Evolutionary conservation across 2,888 invertebrate species (phyloP).

Genomic region (Brenthis daphne): DNA sequence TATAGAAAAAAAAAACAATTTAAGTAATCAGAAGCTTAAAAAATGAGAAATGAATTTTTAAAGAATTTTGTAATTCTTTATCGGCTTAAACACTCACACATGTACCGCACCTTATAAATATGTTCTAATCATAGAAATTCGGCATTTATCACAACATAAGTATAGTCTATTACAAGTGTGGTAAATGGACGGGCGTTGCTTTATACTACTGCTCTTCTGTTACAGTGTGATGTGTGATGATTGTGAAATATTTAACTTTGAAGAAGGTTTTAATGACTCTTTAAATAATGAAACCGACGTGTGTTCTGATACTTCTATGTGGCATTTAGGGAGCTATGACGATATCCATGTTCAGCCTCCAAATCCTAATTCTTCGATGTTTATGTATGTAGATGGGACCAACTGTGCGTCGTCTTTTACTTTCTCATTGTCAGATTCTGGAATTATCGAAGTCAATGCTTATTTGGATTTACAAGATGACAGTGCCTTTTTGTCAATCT

Average conservation of each 20-base stretch:
- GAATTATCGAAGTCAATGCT: constrained; percentile 53
- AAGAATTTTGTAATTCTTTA: constrained; percentile 11
- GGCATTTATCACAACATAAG: constrained; percentile 41
- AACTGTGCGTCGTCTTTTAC: constrained; percentile 46
- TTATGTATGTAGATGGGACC: constrained; percentile 44
- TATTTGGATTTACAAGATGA: constrained; percentile 46
- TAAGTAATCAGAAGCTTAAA: constrained; percentile 2
- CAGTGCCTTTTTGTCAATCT: constrained; percentile 49
- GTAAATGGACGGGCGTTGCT: constrained; percentile 16
- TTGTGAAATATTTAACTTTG: constrained; percentile 55
- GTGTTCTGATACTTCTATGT: constrained; percentile 46
- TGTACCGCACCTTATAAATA: constrained; percentile 37
- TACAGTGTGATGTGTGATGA: constrained; percentile 32
- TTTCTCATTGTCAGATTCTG: constrained; percentile 49
- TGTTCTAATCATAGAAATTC: constrained; percentile 40
- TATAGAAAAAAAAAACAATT: no score
- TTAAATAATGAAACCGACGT: constrained; percentile 39
- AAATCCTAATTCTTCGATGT: constrained; percentile 45
- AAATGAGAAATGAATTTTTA: not conserved
- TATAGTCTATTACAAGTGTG: constrained; percentile 33
- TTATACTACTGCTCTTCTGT: constrained; percentile 24
- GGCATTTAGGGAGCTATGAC: constrained; percentile 50
- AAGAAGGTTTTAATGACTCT: constrained; percentile 46
- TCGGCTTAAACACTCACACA: constrained; percentile 19
- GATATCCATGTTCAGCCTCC: constrained; percentile 44